Conservation (phyloP, 2,113 vertebrate genomes). For the Hippopotamus amphibius region DNA sequence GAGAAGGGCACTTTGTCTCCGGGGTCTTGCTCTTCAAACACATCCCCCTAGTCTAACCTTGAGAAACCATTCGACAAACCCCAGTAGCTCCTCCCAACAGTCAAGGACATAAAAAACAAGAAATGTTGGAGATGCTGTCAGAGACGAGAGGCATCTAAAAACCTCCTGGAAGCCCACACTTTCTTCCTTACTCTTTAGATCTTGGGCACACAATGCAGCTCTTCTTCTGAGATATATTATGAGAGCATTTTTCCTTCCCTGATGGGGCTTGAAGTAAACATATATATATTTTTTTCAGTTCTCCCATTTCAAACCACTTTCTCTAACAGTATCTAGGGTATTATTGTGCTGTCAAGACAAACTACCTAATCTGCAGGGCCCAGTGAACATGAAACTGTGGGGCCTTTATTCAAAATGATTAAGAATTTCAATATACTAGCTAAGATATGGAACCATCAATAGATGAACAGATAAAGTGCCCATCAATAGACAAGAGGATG, state of each 20-base stretch:
- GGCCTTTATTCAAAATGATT: not conserved
- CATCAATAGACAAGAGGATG: not conserved
- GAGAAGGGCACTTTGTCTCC: too few relatives aligned
- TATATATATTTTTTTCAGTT: not conserved
- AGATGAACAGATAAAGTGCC: not conserved
- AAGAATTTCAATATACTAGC: not conserved
- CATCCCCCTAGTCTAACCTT: rapidly evolving
- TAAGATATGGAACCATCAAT: not conserved
- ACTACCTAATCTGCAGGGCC: too few relatives aligned
- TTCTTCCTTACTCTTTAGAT: not conserved
- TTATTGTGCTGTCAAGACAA: not conserved
- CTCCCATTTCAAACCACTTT: not conserved
- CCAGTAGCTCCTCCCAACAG: rapidly evolving
- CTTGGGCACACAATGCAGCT: rapidly evolving
- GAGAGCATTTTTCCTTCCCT: not conserved
- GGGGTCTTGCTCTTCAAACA: not conserved
- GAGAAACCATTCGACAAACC: not conserved
- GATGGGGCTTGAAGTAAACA: not conserved
- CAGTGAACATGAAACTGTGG: not conserved
- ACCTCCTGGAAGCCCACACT: not conserved
- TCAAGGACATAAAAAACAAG: not conserved
- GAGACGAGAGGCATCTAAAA: not conserved
- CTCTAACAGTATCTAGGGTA: not conserved
- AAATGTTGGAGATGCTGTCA: not conserved
- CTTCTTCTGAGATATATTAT: not conserved